Conservation (phyloP, 1,140 invertebrate genomes). For the Leptinotarsa lineolata region DNA sequence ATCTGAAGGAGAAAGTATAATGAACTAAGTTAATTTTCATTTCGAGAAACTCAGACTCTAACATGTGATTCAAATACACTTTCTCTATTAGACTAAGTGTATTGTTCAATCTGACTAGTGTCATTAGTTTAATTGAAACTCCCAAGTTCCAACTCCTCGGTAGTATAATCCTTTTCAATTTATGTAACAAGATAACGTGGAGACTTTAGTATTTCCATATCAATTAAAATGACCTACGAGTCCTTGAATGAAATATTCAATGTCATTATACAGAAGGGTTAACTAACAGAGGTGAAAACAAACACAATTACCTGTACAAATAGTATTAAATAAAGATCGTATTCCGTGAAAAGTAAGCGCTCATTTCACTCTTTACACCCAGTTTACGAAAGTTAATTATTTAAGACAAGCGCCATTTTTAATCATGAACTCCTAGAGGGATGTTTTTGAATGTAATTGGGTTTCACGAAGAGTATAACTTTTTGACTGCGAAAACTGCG, state of each 20-base stretch:
- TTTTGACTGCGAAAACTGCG: not conserved
- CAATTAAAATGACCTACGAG: not conserved
- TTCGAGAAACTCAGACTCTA: no score
- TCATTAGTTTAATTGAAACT: constrained; percentile 3
- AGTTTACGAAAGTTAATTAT: not conserved
- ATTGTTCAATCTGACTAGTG: not conserved
- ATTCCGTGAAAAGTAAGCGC: not conserved
- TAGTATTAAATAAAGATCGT: not conserved
- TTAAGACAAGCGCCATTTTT: not conserved
- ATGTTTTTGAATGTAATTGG: not conserved
- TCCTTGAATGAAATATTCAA: not conserved
- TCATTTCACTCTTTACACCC: not conserved
- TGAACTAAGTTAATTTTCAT: no score
- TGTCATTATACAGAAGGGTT: not conserved
- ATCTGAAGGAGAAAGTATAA: no score
- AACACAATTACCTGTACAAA: constrained; percentile 2
- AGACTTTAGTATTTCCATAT: not conserved
- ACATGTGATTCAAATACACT: no score
- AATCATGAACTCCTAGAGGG: not conserved
- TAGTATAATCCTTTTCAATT: not conserved
- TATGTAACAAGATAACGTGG: not conserved
- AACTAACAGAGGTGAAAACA: not conserved
- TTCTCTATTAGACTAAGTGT: not conserved
- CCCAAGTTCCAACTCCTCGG: not conserved
- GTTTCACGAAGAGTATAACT: not conserved